Conservation (phyloP, 2,888 invertebrate species). For the Lasioglossum villosulum region DNA sequence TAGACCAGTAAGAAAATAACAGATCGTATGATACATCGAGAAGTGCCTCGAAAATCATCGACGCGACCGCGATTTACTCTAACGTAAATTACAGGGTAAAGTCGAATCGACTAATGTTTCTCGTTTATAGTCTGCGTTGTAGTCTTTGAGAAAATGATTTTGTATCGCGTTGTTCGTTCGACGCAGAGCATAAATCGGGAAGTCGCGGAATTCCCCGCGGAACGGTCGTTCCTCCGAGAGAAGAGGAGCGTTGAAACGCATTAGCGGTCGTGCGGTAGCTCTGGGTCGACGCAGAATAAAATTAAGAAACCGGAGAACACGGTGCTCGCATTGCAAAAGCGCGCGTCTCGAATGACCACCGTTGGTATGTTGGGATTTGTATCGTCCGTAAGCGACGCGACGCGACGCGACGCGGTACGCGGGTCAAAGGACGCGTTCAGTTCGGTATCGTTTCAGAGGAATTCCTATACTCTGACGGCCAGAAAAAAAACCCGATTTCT, state of each 20-base stretch:
- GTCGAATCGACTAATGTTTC: too few species aligned
- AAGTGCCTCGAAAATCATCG: constrained; percentile 2
- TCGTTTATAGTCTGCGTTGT: neutral
- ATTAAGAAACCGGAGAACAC: constrained; percentile 32
- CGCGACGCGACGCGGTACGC: neutral
- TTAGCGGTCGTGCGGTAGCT: constrained; percentile 57
- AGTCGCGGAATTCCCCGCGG: neutral
- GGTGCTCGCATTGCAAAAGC: constrained; percentile 59
- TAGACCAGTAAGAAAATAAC: constrained; percentile 70
- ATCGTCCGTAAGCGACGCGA: constrained; percentile 51
- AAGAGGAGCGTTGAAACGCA: constrained; percentile 29
- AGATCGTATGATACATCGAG: constrained; percentile 16
- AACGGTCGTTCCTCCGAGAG: neutral
- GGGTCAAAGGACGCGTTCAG: neutral
- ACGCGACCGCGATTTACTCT: too few species aligned
- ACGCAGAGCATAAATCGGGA: neutral
- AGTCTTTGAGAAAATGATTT: neutral
- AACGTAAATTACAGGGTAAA: neutral
- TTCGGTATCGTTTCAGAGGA: neutral
- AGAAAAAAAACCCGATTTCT: neutral
- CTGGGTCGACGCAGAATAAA: neutral
- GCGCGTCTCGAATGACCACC: constrained; percentile 50
- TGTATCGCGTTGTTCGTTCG: neutral
- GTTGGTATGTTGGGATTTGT: constrained; percentile 46
- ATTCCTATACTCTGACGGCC: neutral